Conservation (phyloP, 2,113 vertebrate species). For the Martes martes region DNA sequence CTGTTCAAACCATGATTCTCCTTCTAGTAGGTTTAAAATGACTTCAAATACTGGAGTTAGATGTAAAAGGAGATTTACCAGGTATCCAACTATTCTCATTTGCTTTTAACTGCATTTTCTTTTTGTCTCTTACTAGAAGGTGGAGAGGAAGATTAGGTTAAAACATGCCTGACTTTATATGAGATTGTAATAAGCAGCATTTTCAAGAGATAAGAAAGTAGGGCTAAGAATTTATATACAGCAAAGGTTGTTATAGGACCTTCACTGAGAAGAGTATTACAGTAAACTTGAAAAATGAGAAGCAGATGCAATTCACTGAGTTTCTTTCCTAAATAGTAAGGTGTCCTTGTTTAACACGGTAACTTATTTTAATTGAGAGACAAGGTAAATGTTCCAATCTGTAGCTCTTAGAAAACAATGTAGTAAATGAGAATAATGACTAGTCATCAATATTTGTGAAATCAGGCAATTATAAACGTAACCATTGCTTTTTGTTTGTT, state of each 20-base stretch:
- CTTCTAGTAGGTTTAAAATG: background rate
- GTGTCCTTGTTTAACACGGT: conserved; percentile 33
- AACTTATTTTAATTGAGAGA: conserved; percentile 24
- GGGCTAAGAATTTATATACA: background rate
- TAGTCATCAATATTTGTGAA: conserved; percentile 61
- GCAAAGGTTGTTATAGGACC: background rate
- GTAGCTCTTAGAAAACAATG: conserved; percentile 37
- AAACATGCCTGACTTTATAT: background rate
- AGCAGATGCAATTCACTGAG: background rate
- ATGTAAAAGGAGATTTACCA: background rate
- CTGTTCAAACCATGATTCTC: background rate
- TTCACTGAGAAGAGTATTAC: background rate
- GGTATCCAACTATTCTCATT: background rate
- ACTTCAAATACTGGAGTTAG: background rate
- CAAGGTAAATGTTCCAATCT: conserved; percentile 31
- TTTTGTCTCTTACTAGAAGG: background rate
- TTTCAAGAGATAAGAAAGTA: conserved; percentile 39
- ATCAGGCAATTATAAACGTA: conserved; percentile 54
- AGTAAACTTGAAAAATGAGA: conserved; percentile 5
- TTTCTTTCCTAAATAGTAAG: conserved; percentile 31
- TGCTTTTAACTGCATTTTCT: background rate
- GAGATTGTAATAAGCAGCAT: background rate
- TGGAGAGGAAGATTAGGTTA: background rate
- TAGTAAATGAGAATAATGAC: conserved; percentile 42
- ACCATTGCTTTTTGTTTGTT: conserved; percentile 60